Base-by-base conservation (phyloP, 2,113 vertebrate genomes). In the Burhinus bistriatus region DNA sequence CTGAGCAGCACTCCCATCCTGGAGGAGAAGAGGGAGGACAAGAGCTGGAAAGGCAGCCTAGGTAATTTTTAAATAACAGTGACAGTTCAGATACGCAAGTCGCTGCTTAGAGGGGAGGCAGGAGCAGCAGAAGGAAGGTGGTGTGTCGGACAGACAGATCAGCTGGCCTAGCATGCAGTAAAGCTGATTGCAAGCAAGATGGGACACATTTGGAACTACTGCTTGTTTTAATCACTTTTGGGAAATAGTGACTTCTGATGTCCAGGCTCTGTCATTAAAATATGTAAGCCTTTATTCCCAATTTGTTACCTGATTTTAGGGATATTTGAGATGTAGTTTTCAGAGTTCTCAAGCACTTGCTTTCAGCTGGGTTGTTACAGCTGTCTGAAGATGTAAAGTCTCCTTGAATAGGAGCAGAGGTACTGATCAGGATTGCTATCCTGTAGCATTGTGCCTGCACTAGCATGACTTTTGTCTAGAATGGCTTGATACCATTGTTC, bases 1-100 rank as follows among this genome's bases (percentile, higher is more conserved):
- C 98, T 99, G 80, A 99, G 99, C 93, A 99, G 98, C 94, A 99
- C 98, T 12, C 99, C 99, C 51, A 99, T 99, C 93, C 98, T 99
- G 29, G 99, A 99, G 95, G 99, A 99, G 87, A 99, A 99, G 87
- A 98, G 98, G 71, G 99, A 99, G 75, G 99, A 99, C 97, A 99
- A 98, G 92, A 99, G 98, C 98, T 99, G 99, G 99, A 99, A 99
- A 94, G 99, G 99, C 96, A 99, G 99, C 76, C 97, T 99, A 93
- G 99, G 99, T 99, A 98, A 98, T 95, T 68, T 42, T 59, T 27
- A 58, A 70, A 11, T 42, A n/a, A 17, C 15, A 5, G 34, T 42
- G 22, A 49, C 20, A 89, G 1, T 77, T 86, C 16, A 22, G 81
- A 7, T 26, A 4, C 1, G 1, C 0, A 3, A 84, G 23, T 49